These are phyloP conservation scores for Chelon auratus DNA, from an alignment of 2,797 vertebrate genomes.

Conservation along the genomic window DNA sequence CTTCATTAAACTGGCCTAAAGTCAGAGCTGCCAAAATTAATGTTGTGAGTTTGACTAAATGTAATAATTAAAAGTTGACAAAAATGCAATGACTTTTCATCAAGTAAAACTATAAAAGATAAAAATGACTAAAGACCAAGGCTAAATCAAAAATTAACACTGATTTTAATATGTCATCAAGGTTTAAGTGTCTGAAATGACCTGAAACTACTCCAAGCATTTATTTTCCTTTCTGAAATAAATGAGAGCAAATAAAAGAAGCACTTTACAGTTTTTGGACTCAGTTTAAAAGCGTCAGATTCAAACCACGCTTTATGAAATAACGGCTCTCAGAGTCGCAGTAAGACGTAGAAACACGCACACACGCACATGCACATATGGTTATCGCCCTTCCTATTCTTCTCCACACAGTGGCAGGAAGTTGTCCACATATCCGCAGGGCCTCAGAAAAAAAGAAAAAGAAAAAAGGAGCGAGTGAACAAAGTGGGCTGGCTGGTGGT, in stretches of 20 bases:
- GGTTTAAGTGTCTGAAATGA: neutral
- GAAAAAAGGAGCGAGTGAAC: slow-evolving; percentile 68
- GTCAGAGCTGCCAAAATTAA: no score
- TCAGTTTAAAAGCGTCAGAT: no score
- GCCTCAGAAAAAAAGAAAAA: slow-evolving; percentile 64
- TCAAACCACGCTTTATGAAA: neutral
- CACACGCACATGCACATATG: slow-evolving; percentile 32
- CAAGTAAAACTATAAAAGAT: no score
- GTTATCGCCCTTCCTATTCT: slow-evolving; percentile 79
- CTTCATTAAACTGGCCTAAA: no score
- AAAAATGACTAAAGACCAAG: no score
- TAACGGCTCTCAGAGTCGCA: slow-evolving; percentile 38
- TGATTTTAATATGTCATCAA: no score
- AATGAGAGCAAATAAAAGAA: neutral
- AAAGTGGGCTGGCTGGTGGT: slow-evolving; percentile 58
- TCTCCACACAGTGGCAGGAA: slow-evolving; percentile 88
- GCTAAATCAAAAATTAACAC: no score
- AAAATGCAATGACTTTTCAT: no score
- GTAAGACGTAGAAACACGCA: slow-evolving; percentile 20
- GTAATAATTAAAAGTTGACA: no score
- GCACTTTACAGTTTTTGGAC: neutral
- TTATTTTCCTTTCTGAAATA: slow-evolving; percentile 3
- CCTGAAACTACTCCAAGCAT: neutral
- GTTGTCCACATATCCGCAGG: slow-evolving; percentile 85
- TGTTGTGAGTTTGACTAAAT: no score